Conservation (phyloP, 2,888 invertebrate genomes). For the Flexamia atlantica region DNA sequence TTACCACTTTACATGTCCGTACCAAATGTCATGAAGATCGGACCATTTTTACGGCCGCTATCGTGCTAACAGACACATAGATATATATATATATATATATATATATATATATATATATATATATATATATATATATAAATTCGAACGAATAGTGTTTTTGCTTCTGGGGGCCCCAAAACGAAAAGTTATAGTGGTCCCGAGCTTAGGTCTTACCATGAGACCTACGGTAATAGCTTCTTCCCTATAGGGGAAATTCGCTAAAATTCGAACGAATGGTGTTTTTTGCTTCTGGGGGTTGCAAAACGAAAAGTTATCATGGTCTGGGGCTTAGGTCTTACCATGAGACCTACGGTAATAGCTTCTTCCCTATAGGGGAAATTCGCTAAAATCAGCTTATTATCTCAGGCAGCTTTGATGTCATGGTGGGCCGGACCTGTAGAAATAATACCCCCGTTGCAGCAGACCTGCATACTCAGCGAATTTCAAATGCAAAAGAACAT, state of each 20-base stretch:
- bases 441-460: too few relatives aligned
- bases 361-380: background rate
- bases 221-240: background rate
- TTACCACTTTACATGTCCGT: too few relatives aligned
- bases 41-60: too few relatives aligned
- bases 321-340: background rate
- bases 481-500: too few relatives aligned
- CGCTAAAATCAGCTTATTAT: background rate
- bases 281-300: background rate
- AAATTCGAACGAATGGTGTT: background rate
- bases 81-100: conserved; percentile 27
- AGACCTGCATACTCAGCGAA: too few relatives aligned
- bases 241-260: conserved; percentile 4
- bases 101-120: conserved; percentile 29
- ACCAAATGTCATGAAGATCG: too few relatives aligned
- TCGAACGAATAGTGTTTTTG: background rate
- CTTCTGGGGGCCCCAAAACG: background rate
- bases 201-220: background rate
- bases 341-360: background rate
- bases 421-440: too few relatives aligned
- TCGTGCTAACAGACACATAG: conserved; percentile 32
- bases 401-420: too few relatives aligned
- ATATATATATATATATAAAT: background rate
- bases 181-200: background rate
- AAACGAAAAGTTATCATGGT: background rate